A percentile compares a stretch with the other conserved stretches of the same genome.
These are phyloP conservation scores for Ictidomys tridecemlineatus DNA, from an alignment of 2,113 vertebrate species.

Conservation along the genomic window DNA sequence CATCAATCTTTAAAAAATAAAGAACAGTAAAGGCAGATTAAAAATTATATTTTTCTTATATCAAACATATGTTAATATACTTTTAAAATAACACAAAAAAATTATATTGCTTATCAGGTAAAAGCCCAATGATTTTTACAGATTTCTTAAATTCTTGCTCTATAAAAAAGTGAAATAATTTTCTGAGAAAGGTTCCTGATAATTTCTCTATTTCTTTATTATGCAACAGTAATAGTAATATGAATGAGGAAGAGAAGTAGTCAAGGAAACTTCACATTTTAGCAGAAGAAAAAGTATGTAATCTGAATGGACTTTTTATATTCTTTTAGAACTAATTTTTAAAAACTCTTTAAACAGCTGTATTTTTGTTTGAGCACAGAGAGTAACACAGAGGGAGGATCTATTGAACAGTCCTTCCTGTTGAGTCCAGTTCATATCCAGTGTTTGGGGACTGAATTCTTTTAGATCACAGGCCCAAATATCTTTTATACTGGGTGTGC, in stretches of 20 bases:
- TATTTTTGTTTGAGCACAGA: slow-evolving; percentile 61
- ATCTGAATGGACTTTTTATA: slow-evolving; percentile 18
- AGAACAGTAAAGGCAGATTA: not conserved
- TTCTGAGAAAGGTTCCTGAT: slow-evolving; percentile 13
- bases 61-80: not conserved
- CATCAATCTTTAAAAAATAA: slow-evolving; percentile 37
- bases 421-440: slow-evolving; percentile 24
- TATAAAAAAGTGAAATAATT: slow-evolving; percentile 34
- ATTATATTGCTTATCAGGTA: slow-evolving; percentile 19
- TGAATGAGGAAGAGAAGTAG: not conserved
- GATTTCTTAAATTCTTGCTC: slow-evolving; percentile 57
- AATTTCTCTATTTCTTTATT: slow-evolving; percentile 42
- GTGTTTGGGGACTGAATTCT: not conserved
- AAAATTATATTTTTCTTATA: slow-evolving; percentile 21
- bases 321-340: slow-evolving; percentile 17
- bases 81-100: not conserved
- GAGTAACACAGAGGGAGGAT: not conserved
- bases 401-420: not conserved
- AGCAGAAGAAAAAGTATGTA: slow-evolving; percentile 41
- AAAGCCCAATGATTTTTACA: not conserved
- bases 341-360: slow-evolving; percentile 45
- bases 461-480: slow-evolving; percentile 52
- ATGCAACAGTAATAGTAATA: not conserved
- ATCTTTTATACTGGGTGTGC: not conserved
- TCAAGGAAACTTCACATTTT: slow-evolving; percentile 7